Percentiles rank a stretch among this genome's conserved stretches.
phyloP scores from a whole-genome alignment of 2,888 invertebrate genomes.

The Iselma pallidipennis region DNA sequence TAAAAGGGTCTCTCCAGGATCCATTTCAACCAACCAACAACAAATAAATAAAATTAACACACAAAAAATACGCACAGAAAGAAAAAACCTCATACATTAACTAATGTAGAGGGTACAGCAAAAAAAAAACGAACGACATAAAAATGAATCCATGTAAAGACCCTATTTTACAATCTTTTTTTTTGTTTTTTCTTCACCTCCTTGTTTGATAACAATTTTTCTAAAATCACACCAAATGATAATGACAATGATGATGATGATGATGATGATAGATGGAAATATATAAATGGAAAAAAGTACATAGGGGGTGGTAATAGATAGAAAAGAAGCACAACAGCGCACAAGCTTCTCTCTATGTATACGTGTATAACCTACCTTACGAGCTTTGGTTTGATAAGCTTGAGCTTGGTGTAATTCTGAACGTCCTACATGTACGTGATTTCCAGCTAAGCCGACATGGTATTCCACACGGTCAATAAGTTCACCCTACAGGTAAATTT shows the following conservation, averaged over 20 bases:
- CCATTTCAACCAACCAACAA: constrained; percentile 6
- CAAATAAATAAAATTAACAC: constrained; percentile 17
- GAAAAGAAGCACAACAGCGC: constrained; percentile 14
- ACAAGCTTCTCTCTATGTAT: constrained; percentile 26
- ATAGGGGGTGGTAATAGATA: constrained; percentile 9
- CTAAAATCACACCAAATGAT: constrained; percentile 1
- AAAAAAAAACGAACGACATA: constrained; percentile 6
- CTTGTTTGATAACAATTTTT: too few relatives aligned
- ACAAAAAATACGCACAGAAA: not conserved
- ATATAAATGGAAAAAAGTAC: constrained; percentile 20
- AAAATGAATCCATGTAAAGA: constrained; percentile 14
- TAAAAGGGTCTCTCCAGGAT: not conserved
- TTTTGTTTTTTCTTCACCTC: not conserved
- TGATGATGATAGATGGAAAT: too few relatives aligned
- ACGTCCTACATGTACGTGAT: constrained; percentile 81
- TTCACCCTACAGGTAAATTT: constrained; percentile 83
- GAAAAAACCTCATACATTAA: constrained; percentile 2
- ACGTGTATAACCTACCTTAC: constrained; percentile 71
- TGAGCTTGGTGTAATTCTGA: constrained; percentile 78
- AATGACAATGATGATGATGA: too few relatives aligned
- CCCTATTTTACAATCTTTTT: constrained; percentile 12
- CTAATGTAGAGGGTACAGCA: not conserved
- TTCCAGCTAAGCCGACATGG: constrained; percentile 85
- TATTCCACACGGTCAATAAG: constrained; percentile 93
- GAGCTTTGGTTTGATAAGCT: constrained; percentile 83